Conservation (phyloP, 2,888 invertebrate genomes). For the Eubasilissa splendida region DNA sequence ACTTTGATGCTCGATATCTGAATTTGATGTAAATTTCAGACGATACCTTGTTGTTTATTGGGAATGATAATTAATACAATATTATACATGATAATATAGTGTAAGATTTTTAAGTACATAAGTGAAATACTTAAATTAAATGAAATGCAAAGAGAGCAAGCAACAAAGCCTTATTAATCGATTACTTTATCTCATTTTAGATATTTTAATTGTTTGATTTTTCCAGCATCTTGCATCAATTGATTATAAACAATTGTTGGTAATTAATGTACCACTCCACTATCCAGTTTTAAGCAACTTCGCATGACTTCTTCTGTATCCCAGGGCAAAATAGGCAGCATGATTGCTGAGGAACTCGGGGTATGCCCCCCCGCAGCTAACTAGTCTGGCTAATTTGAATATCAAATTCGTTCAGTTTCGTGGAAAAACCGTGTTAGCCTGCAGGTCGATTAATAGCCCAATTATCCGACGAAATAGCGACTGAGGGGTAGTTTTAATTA, state of each 20-base stretch:
- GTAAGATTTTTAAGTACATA: too few relatives aligned
- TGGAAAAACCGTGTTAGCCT: conserved; percentile 64
- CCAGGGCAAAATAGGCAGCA: not conserved
- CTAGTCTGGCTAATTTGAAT: conserved; percentile 67
- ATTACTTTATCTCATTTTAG: too few relatives aligned
- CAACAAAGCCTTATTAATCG: too few relatives aligned
- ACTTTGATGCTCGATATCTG: too few relatives aligned
- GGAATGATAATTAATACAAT: too few relatives aligned
- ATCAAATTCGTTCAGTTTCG: conserved; percentile 68
- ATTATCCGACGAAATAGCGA: conserved; percentile 66
- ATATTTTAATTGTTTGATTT: too few relatives aligned
- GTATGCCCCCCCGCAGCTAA: conserved; percentile 15
- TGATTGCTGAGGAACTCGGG: not conserved
- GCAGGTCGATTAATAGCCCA: conserved; percentile 57
- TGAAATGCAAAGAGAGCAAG: too few relatives aligned
- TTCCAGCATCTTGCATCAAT: too few relatives aligned
- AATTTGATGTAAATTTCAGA: too few relatives aligned
- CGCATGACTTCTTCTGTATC: conserved; percentile 1
- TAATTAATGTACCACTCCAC: not conserved
- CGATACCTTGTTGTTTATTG: too few relatives aligned
- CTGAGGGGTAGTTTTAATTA: conserved; percentile 75
- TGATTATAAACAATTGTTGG: not conserved
- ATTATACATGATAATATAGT: too few relatives aligned
- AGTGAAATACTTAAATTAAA: too few relatives aligned
- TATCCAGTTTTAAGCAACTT: not conserved